phyloP scores from a whole-genome alignment of 2,113 vertebrate genomes.

The Cavia aperea region DNA sequence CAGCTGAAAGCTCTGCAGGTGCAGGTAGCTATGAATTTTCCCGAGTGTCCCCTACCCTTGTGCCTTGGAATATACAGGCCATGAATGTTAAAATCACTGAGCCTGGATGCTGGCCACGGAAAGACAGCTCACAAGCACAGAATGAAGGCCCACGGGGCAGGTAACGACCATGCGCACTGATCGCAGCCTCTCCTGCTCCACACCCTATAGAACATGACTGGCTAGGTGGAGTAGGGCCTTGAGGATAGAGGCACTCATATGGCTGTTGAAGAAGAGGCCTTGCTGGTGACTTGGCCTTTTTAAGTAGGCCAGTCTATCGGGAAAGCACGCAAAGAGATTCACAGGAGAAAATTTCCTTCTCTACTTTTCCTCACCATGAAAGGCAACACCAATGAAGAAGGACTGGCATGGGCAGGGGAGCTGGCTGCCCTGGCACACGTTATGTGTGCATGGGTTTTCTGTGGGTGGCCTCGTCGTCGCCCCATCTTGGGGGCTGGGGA shows the following conservation, averaged over 20 bases:
- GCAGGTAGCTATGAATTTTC: neutral
- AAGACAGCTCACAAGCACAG: neutral
- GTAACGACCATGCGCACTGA: neutral
- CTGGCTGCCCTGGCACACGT: neutral
- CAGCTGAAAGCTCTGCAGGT: neutral
- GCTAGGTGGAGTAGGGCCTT: neutral
- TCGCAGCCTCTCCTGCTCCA: neutral
- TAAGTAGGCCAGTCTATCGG: neutral
- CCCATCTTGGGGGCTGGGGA: neutral
- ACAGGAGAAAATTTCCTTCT: neutral
- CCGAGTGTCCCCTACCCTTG: neutral
- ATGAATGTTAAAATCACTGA: neutral
- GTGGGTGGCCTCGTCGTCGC: too few relatives aligned
- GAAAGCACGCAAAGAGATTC: neutral
- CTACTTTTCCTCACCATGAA: neutral
- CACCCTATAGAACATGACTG: too few relatives aligned
- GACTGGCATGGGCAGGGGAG: neutral
- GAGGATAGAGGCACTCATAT: neutral
- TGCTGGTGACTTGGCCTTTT: neutral
- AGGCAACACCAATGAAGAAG: too few relatives aligned
- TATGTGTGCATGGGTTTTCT: neutral
- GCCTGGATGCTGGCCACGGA: neutral
- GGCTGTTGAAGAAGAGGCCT: neutral
- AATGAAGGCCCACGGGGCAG: neutral
- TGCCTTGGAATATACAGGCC: neutral